Conservation (phyloP, 2,888 invertebrate species). For the Andrena trimmerana region DNA sequence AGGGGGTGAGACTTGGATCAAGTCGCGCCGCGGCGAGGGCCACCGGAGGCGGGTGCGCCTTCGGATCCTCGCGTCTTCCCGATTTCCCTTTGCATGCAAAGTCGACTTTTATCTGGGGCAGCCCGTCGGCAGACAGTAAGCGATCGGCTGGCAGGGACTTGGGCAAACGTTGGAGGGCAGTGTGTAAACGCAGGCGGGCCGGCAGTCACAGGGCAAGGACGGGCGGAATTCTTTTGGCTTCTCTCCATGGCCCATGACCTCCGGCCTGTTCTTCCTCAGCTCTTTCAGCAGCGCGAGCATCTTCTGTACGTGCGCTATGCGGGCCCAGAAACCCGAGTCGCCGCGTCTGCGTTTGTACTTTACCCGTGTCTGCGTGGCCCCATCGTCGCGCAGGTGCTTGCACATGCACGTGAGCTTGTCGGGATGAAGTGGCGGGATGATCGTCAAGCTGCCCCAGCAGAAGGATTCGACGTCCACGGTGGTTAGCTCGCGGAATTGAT, state of each 20-base stretch:
- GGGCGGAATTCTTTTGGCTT: slow-evolving; percentile 14
- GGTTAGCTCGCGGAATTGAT: slow-evolving; percentile 75
- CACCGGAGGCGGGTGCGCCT: slow-evolving; percentile 3
- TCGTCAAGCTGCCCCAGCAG: slow-evolving; percentile 65
- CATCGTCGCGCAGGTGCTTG: neutral
- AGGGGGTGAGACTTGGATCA: neutral
- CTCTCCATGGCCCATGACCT: slow-evolving; percentile 12
- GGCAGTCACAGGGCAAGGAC: slow-evolving; percentile 17
- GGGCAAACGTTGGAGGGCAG: slow-evolving; percentile 38
- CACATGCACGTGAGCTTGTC: slow-evolving; percentile 60
- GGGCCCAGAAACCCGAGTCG: neutral
- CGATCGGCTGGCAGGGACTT: slow-evolving; percentile 17
- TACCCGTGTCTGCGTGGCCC: slow-evolving; percentile 13
- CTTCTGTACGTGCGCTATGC: neutral
- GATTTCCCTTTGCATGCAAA: slow-evolving; percentile 46
- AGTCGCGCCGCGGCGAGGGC: neutral
- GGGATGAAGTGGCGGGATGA: slow-evolving; percentile 48
- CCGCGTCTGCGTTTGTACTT: slow-evolving; percentile 22
- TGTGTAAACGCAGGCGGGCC: slow-evolving; percentile 20
- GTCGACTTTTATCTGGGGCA: slow-evolving; percentile 17
- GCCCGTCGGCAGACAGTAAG: slow-evolving; percentile 33
- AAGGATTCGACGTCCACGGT: slow-evolving; percentile 63
- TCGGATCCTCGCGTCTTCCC: slow-evolving; percentile 1
- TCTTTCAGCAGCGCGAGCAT: slow-evolving; percentile 40
- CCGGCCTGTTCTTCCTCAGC: slow-evolving; percentile 34